Conservation (phyloP, 2,888 invertebrate genomes). For the Machimus rusticus region DNA sequence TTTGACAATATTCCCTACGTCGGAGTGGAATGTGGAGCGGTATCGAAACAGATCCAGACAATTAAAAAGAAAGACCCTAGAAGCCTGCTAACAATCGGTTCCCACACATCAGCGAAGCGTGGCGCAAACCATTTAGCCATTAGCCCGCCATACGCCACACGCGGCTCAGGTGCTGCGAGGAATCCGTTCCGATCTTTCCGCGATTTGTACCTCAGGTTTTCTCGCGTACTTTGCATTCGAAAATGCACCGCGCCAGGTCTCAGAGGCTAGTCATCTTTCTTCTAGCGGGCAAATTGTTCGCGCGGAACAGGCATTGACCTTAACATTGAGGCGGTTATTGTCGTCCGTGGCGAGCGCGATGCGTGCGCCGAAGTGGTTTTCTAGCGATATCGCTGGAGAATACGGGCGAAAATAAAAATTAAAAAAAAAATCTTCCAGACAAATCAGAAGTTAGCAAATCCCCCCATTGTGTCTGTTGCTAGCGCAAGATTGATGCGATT, state of each 20-base stretch:
- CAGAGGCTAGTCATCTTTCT: neutral
- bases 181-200: neutral
- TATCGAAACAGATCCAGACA: neutral
- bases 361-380: conserved; percentile 14
- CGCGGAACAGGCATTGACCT: conserved; percentile 40
- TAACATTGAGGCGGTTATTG: conserved; percentile 31
- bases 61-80: neutral
- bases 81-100: neutral
- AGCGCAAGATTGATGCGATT: neutral
- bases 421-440: neutral
- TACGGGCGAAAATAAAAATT: neutral
- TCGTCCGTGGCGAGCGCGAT: neutral
- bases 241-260: neutral
- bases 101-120: neutral
- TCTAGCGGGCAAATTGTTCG: conserved; percentile 10
- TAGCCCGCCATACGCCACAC: neutral
- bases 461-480: conserved; percentile 25
- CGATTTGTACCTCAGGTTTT: neutral
- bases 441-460: conserved; percentile 20
- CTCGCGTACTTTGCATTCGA: neutral
- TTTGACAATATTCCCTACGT: neutral
- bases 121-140: neutral
- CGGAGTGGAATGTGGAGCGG: neutral
- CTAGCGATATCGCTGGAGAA: conserved; percentile 21
- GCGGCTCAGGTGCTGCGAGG: neutral